Percentiles rank a stretch among this genome's conserved stretches.
Conservation (phyloP, 2,888 invertebrate species). For the Cordilura impudica region DNA sequence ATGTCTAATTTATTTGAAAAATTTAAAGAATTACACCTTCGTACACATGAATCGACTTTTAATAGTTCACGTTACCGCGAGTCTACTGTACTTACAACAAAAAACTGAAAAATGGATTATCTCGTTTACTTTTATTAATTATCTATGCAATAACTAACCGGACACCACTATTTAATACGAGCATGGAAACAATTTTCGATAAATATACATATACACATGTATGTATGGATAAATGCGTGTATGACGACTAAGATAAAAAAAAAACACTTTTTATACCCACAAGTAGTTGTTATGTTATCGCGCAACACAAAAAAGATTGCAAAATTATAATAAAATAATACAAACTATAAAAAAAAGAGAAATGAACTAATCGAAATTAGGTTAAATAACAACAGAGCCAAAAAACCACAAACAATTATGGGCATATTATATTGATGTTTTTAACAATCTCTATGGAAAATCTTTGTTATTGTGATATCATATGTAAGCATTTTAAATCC, state of each 20-base stretch:
- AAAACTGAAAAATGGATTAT: neutral
- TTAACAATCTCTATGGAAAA: neutral
- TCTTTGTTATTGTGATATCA: neutral
- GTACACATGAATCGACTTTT: too few species aligned
- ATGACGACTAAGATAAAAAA: too few species aligned
- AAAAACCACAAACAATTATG: neutral
- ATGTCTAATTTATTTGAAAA: too few species aligned
- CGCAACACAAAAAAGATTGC: neutral
- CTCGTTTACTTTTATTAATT: too few species aligned
- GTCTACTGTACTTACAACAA: neutral
- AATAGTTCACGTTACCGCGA: too few species aligned
- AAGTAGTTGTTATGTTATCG: neutral
- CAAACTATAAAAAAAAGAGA: neutral
- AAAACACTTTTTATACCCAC: neutral
- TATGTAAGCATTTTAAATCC: too few species aligned
- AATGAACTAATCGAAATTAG: constrained; percentile 11
- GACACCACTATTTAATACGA: neutral
- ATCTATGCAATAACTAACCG: neutral
- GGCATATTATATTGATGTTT: neutral
- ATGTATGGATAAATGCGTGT: neutral
- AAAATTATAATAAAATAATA: constrained; percentile 3
- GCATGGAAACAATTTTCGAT: too few species aligned
- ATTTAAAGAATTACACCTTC: too few species aligned
- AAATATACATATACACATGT: neutral
- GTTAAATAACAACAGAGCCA: neutral